These are phyloP conservation scores for Steinernema carpocapsae DNA, from an alignment of 2,888 invertebrate species.

Conservation along the genomic window DNA sequence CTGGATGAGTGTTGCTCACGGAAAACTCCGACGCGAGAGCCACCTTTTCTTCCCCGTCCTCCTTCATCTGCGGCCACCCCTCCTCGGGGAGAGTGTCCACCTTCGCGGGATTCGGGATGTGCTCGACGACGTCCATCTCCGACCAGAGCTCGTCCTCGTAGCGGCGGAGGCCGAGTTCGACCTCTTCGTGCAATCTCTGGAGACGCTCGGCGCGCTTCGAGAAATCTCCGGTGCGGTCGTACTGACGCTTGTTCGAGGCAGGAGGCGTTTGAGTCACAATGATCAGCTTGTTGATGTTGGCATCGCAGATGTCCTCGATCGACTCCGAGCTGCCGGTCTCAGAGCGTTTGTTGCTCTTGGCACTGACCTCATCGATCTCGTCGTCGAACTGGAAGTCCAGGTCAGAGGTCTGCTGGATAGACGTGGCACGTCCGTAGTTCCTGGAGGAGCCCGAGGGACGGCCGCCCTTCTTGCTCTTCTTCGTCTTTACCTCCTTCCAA, in stretches of 20 bases:
- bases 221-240: conserved; percentile 85
- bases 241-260: conserved; percentile 70
- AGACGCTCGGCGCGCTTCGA: conserved; percentile 86
- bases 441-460: conserved; percentile 5
- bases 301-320: conserved; percentile 72
- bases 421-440: background rate
- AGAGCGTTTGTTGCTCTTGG: conserved; percentile 19
- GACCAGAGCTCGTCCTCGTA: conserved; percentile 94
- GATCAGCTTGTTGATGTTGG: conserved; percentile 74
- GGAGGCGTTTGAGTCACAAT: conserved; percentile 84
- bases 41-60: background rate
- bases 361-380: conserved; percentile 76
- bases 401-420: conserved; percentile 74
- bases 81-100: conserved; percentile 58
- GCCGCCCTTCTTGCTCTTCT: conserved; percentile 47
- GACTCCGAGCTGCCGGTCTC: conserved; percentile 36
- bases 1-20: background rate
- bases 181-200: conserved; percentile 89
- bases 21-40: conserved; percentile 50
- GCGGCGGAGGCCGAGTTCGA: conserved; percentile 92
- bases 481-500: conserved; percentile 49
- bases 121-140: conserved; percentile 35
- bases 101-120: conserved; percentile 43
- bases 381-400: conserved; percentile 96
- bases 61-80: conserved; percentile 52